Base-by-base conservation (phyloP, 1,140 invertebrate species). In the Caenorhabditis inopinata region DNA sequence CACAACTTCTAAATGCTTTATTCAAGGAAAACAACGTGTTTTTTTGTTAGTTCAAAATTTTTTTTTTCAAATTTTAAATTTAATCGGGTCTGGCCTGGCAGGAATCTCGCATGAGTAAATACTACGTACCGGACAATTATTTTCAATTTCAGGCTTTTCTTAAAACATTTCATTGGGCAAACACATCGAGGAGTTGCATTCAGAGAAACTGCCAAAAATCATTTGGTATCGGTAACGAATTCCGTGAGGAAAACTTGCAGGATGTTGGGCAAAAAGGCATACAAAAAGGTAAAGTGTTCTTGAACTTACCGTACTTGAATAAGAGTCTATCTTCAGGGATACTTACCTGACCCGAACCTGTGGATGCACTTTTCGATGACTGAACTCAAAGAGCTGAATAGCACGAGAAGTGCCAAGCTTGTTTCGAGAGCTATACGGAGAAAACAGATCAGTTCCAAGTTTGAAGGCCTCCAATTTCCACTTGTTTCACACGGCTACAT, bases 291-390 rank as follows among this genome's bases (percentile, higher is more conserved):
- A 14, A 42, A 42, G 5, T 42, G 14, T 7, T 42, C 14, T 42
- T 7, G 14, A 42, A 42, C 14, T 42, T 42, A 14, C 38, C 14
- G 38, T 14, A 42, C 5, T 5, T 42, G 23, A 74, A 2, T 42
- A 58, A n/a, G 11, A 48, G 29, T 2, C 12, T 12, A n/a, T 0
- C 23, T 82, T 49, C 29, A 74, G 78, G 68, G 78, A 48, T 42
- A 78, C 21, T n/a, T 68, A 5, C 53, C 18, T 27, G 76, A 74
- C 80, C 74, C 32, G 49, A 53, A 51, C 75, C 53, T 78, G 35
- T 48, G 51, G 78, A 73, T 82, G 45, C 62, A 23, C 89, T 51
- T 91, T 91, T 38, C 76, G 83, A 62, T 81, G 76, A 18, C 35
- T 29, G 32, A 38, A 75, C 38, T 53, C 9, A 58, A 45, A 38